Percentiles rank a stretch among this genome's conserved stretches.
phyloP scores from a whole-genome alignment of 1,140 invertebrate genomes.

The Papilio dardanus region DNA sequence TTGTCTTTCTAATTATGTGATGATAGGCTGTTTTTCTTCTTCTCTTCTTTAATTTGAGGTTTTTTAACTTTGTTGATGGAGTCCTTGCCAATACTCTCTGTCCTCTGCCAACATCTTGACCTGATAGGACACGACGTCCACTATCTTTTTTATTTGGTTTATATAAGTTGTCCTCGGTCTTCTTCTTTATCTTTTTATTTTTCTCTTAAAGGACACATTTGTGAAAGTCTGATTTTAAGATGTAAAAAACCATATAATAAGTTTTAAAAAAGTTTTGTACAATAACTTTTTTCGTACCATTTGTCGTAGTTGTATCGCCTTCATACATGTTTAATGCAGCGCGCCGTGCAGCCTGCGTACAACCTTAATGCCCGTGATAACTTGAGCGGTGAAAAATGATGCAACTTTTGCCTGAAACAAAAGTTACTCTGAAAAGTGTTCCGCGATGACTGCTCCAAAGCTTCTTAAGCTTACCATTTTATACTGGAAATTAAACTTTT shows the following conservation, averaged over 20 bases:
- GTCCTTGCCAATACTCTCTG: too few species aligned
- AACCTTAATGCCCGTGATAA: slow-evolving; percentile 22
- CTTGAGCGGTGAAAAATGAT: slow-evolving; percentile 25
- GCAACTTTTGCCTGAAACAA: slow-evolving; percentile 20
- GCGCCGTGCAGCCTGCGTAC: not conserved
- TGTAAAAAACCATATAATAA: not conserved
- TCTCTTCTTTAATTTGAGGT: too few species aligned
- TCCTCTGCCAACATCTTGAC: too few species aligned
- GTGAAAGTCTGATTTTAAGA: not conserved
- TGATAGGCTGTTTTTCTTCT: too few species aligned
- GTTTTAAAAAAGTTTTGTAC: not conserved
- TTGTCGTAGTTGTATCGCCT: not conserved
- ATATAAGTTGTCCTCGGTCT: too few species aligned
- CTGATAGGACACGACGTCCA: too few species aligned
- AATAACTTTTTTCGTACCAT: not conserved
- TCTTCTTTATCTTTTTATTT: too few species aligned
- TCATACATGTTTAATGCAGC: slow-evolving; percentile 11
- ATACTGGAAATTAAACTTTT: slow-evolving; percentile 3
- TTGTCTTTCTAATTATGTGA: too few species aligned
- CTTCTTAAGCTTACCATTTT: slow-evolving; percentile 13
- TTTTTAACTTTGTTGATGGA: too few species aligned
- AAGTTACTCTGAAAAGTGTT: slow-evolving; percentile 19
- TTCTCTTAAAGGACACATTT: too few species aligned
- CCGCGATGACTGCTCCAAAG: slow-evolving; percentile 14
- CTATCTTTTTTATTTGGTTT: too few species aligned